phyloP scores from a whole-genome alignment of 2,888 invertebrate species.

The Schizotus pectinicornis region DNA sequence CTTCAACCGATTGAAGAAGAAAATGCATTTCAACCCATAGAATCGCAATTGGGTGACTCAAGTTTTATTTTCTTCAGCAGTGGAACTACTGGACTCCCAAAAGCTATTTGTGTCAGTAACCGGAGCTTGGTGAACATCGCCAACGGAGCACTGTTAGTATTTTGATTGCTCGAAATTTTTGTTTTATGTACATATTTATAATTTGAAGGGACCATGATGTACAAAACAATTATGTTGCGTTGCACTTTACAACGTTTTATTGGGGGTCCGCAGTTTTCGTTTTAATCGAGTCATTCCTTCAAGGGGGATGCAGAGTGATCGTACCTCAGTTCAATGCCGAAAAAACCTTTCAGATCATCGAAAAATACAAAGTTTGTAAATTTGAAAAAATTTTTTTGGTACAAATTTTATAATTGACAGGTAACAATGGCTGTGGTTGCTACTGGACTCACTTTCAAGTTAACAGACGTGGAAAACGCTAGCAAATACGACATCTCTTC shows the following conservation, averaged over 20 bases:
- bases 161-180: background rate
- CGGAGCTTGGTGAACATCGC: slow-evolving; percentile 22
- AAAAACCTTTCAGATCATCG: slow-evolving; percentile 32
- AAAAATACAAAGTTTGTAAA: slow-evolving; percentile 38
- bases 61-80: slow-evolving; percentile 50
- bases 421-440: background rate
- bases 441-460: too few relatives aligned
- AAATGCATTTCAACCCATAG: slow-evolving; percentile 27
- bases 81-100: slow-evolving; percentile 50
- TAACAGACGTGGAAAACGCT: too few relatives aligned
- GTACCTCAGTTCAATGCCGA: slow-evolving; percentile 35
- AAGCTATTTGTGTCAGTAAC: slow-evolving; percentile 45
- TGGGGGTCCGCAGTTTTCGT: slow-evolving; percentile 45
- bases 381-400: background rate
- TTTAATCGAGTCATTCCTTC: slow-evolving; percentile 31
- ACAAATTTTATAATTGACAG: slow-evolving; percentile 1
- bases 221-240: background rate
- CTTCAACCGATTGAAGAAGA: slow-evolving; percentile 13
- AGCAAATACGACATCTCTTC: too few relatives aligned
- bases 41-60: slow-evolving; percentile 28
- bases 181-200: background rate
- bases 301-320: slow-evolving; percentile 38
- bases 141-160: slow-evolving; percentile 8
- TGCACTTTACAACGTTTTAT: slow-evolving; percentile 40
- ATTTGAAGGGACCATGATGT: background rate